A percentile compares a stretch with the other conserved stretches of the same genome.
phyloP scores from a whole-genome alignment of 2,888 invertebrate genomes.

The Brenthis ino region DNA sequence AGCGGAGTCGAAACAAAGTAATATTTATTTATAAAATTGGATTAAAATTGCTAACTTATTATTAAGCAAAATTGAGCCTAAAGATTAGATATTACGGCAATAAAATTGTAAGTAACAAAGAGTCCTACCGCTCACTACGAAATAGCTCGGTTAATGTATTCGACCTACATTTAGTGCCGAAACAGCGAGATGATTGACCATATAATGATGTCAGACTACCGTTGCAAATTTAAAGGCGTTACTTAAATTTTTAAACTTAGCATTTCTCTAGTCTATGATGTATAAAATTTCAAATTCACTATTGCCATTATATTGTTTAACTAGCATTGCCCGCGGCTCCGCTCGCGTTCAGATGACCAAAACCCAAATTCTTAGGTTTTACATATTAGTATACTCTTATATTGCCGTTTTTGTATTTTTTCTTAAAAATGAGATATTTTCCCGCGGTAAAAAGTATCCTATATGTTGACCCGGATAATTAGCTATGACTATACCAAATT shows the following conservation, averaged over 20 bases:
- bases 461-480: too few species aligned
- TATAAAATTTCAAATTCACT: not conserved
- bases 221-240: constrained; percentile 54
- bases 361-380: too few species aligned
- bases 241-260: constrained; percentile 13
- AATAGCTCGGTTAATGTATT: constrained; percentile 62
- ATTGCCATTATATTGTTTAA: not conserved
- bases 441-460: too few species aligned
- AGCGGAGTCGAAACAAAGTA: not conserved
- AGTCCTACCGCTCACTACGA: constrained; percentile 42
- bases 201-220: constrained; percentile 69
- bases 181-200: constrained; percentile 70
- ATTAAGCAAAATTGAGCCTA: not conserved
- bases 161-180: constrained; percentile 64
- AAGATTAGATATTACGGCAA: constrained; percentile 3
- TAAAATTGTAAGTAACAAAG: constrained; percentile 25
- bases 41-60: too few species aligned
- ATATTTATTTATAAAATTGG: not conserved
- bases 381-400: too few species aligned
- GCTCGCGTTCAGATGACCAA: too few species aligned
- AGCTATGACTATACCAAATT: too few species aligned
- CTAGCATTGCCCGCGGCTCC: too few species aligned
- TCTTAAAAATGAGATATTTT: too few species aligned
- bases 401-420: too few species aligned
- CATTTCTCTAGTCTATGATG: constrained; percentile 1